Evolutionary conservation across 1,140 invertebrate genomes (phyloP).

Genomic region (Eumeta japonica): DNA sequence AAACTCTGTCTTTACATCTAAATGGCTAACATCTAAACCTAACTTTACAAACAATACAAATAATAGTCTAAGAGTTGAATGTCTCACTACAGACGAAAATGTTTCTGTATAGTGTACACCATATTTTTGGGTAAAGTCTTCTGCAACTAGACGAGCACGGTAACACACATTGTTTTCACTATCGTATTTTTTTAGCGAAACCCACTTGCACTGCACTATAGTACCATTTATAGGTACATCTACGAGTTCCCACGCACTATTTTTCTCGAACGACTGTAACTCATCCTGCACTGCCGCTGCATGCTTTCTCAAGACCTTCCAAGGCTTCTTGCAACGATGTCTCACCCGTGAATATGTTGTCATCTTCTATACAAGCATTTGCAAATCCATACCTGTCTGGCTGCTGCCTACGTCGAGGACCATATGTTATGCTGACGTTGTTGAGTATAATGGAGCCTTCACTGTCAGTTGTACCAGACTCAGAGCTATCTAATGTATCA

Average conservation of each 20-base stretch:
- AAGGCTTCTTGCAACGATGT: not conserved
- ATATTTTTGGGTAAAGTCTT: too few relatives aligned
- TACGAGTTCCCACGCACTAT: too few relatives aligned
- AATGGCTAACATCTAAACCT: not conserved
- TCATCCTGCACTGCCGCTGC: not conserved
- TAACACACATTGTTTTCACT: too few relatives aligned
- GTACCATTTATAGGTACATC: not conserved
- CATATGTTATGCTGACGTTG: not conserved
- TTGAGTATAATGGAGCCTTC: slow-evolving; percentile 1
- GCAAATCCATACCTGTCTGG: not conserved
- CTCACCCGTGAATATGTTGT: not conserved
- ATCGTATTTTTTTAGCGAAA: too few relatives aligned
- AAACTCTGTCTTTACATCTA: slow-evolving; percentile 1
- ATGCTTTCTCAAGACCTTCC: too few relatives aligned
- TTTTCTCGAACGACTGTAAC: slow-evolving; percentile 1
- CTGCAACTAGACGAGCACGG: too few relatives aligned
- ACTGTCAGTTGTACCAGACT: too few relatives aligned
- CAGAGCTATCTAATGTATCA: slow-evolving; percentile 1
- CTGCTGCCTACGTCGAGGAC: not conserved
- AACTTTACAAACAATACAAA: slow-evolving; percentile 1
- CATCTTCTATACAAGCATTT: slow-evolving; percentile 1
- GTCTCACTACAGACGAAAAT: too few relatives aligned
- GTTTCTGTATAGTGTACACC: too few relatives aligned
- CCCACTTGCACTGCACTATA: too few relatives aligned
- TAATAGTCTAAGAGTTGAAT: too few relatives aligned